Evolutionary conservation across 2,888 invertebrate genomes (phyloP).

Genomic region (Malacosoma neustria): DNA sequence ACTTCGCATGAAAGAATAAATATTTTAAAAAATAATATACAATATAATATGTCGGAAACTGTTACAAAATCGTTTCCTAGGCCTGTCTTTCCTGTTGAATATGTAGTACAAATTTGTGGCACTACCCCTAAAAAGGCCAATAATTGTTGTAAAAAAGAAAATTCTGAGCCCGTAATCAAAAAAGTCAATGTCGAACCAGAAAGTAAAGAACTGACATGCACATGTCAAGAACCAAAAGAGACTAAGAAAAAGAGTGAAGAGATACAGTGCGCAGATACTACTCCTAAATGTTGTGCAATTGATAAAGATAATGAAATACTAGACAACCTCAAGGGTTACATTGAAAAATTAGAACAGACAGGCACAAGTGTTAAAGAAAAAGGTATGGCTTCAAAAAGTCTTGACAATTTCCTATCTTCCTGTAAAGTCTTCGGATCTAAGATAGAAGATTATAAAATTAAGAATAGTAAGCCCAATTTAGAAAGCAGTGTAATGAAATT

Average conservation of each 20-base stretch:
- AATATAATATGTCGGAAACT: too few relatives aligned
- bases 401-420: constrained; percentile 21
- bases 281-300: constrained; percentile 21
- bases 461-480: constrained; percentile 4
- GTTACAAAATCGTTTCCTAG: too few relatives aligned
- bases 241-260: constrained; percentile 21
- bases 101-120: constrained; percentile 19
- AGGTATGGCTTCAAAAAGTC: constrained; percentile 14
- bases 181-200: too few relatives aligned
- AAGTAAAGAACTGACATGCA: too few relatives aligned
- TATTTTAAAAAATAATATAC: too few relatives aligned
- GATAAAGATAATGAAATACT: constrained; percentile 12
- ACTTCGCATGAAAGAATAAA: too few relatives aligned
- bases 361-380: constrained; percentile 14
- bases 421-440: constrained; percentile 26
- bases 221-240: too few relatives aligned
- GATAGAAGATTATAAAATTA: constrained; percentile 15
- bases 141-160: constrained; percentile 6
- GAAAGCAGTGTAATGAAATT: constrained; percentile 12
- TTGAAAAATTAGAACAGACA: constrained; percentile 18
- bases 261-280: constrained; percentile 22
- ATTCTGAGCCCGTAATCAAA: constrained; percentile 1
- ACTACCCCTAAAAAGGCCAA: constrained; percentile 17
- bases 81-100: too few relatives aligned
- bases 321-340: constrained; percentile 16